phyloP scores from a whole-genome alignment of 2,888 invertebrate genomes.

The Buathra laborator region DNA sequence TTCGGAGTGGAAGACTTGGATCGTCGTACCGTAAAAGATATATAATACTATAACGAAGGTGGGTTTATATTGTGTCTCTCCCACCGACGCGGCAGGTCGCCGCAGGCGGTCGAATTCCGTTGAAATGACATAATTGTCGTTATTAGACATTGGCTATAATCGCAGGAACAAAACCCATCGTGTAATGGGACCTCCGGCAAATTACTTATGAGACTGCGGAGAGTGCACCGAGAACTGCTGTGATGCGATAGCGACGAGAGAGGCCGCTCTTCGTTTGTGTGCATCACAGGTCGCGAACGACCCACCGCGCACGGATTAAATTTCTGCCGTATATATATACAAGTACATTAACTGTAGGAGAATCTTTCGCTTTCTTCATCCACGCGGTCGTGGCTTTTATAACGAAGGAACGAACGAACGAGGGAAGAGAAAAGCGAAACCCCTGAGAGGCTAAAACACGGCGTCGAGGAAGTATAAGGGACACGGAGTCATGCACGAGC shows the following conservation, averaged over 20 bases:
- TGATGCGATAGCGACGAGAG: conserved; percentile 37
- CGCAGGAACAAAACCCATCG: conserved; percentile 77
- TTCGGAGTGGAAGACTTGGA: neutral
- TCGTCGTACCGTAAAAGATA: conserved; percentile 18
- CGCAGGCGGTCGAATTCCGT: conserved; percentile 80
- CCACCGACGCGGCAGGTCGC: conserved; percentile 68
- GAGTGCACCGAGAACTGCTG: conserved; percentile 42
- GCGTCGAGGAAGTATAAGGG: conserved; percentile 59
- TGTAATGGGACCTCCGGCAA: conserved; percentile 78
- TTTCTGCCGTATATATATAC: conserved; percentile 53
- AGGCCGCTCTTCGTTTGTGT: conserved; percentile 22
- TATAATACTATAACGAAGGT: conserved; percentile 25
- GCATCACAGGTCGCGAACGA: conserved; percentile 43
- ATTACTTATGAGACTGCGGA: conserved; percentile 78
- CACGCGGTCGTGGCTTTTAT: conserved; percentile 10
- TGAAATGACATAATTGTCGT: conserved; percentile 83
- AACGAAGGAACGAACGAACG: conserved; percentile 7
- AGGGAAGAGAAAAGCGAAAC: neutral
- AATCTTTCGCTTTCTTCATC: conserved; percentile 13
- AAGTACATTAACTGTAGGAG: neutral
- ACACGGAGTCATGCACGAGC: conserved; percentile 59
- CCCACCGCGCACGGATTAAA: conserved; percentile 58
- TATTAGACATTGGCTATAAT: conserved; percentile 82
- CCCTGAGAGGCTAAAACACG: conserved; percentile 20
- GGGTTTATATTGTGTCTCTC: conserved; percentile 46